phyloP scores from a whole-genome alignment of 1,140 invertebrate genomes.

The Heliothis subflexa region DNA sequence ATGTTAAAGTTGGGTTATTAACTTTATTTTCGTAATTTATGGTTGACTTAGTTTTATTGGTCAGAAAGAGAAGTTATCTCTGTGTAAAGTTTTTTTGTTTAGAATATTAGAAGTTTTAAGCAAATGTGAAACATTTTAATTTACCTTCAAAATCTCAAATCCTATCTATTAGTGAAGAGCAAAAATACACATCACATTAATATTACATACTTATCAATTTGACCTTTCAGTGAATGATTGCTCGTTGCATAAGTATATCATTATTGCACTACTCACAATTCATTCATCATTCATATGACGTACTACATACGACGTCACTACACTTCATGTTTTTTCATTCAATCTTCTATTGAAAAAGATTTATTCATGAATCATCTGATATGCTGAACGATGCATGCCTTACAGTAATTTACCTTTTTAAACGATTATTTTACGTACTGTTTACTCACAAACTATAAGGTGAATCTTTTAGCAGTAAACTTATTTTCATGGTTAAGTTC shows the following conservation, averaged over 20 bases:
- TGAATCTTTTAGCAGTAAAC: no score
- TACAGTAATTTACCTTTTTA: not conserved
- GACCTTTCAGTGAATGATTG: not conserved
- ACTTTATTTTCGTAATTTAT: not conserved
- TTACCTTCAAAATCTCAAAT: no score
- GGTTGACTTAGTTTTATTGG: no score
- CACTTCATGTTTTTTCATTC: constrained; percentile 20
- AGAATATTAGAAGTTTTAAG: no score
- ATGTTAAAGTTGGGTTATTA: not conserved
- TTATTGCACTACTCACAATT: constrained; percentile 3
- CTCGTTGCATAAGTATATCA: not conserved
- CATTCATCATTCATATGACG: constrained; percentile 20
- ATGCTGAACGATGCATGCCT: not conserved
- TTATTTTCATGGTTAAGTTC: not conserved
- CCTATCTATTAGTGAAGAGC: no score
- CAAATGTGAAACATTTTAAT: no score
- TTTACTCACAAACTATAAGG: not conserved
- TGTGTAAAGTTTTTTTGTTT: no score
- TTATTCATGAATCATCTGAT: constrained; percentile 3
- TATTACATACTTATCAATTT: not conserved
- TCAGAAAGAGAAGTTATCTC: no score
- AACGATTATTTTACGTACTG: not conserved
- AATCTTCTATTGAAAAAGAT: not conserved
- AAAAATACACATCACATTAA: no score
- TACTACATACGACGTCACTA: not conserved